Evolutionary conservation across 2,113 vertebrate species (phyloP), one percentile per base, ranked within the genome.

Genomic region (Sebastes schlegelii): DNA sequence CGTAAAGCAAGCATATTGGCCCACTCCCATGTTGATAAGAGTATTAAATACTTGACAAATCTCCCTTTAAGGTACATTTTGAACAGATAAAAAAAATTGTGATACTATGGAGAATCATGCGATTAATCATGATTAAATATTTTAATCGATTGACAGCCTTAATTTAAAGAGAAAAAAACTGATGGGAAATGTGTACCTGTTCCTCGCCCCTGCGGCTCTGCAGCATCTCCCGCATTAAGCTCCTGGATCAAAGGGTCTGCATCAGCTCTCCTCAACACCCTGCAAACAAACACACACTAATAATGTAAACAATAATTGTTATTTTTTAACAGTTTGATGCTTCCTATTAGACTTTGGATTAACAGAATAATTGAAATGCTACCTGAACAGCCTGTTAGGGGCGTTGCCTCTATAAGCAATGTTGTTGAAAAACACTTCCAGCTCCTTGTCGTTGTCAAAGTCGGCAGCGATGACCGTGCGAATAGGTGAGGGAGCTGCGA

Each of bases 401-500:
- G 97, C 96, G 1, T 92, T 85, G 79, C 96, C 96, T 0, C 94
- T 94, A 89, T 97, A 97, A 12, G 98, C 97, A 0, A 99, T 98
- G 83, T 99, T 99, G 94, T 99, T 98, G 93, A 98, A 98, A 93
- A 99, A 98, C 82, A 98, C 94, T 76, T 98, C 97, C 86, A 99
- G 95, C 89, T 97, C 96, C 84, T 96, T 96, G 92, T 99, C 97
- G 0, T 99, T 99, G 93, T 99, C 97, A 0, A 99, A 97, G 92
- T 99, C 97, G 0, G 97, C 98, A 3, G 95, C 93, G 0, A 99
- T 97, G 92, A 98, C 96, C 0, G 97, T 99, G 77, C 97, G 97
- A 52, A 98, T 91, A 0, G 98, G 97, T 1, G 98, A 98, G 0
- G 97, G 96, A 86, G 91, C 93, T 64, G 96, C 95, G 91, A 99